Evolutionary conservation across 2,797 vertebrate genomes (phyloP), one percentile per base, ranked within the genome.

Genomic region (Lithobates pipiens): DNA sequence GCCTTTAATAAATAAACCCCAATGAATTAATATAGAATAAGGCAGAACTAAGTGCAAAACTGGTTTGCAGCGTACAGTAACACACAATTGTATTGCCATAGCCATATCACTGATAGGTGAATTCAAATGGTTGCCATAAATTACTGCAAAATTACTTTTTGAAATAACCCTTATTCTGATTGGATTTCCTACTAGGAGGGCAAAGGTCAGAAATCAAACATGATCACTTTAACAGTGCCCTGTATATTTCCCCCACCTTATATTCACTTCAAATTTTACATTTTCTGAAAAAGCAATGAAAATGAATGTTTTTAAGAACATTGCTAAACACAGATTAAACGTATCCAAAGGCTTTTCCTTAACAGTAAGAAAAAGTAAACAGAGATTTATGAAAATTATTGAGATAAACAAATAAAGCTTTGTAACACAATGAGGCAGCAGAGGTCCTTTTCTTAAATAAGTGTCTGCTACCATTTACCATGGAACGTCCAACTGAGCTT

Each of bases 401-500:
- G 29, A 78, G 36, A 73, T 74, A 3, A n/a, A 25, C 44, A 83
- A 79, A 73, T 73, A 86, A 76, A 71, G 67, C 76, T 46, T 67
- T 44, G 29, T 44, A 78, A 44, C 63, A 79, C 69, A 61, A 50
- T 67, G n/a, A 23, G 92, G 94, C 95, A 93, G 93, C 85, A 23
- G 89, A 93, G 94, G 91, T 63, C 91, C 91, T 91, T 91, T 88
- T 92, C 94, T 92, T 91, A 93, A 93, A 93, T 93, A 92, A 95
- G 91, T 91, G 83, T 89, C 93, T 89, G 90, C 93, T 94, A 93
- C 93, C 92, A 92, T 92, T 95, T 92, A 95, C 94, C 95, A 94
- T 95, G 86, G 84, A 93, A 94, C 93, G 95, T 95, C 94, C 96
- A 91, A 95, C 95, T 93, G 95, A 96, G 93, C 96, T 94, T 95